Base-by-base conservation (phyloP, 2,797 vertebrate genomes). In the Cetoscarus ocellatus region DNA sequence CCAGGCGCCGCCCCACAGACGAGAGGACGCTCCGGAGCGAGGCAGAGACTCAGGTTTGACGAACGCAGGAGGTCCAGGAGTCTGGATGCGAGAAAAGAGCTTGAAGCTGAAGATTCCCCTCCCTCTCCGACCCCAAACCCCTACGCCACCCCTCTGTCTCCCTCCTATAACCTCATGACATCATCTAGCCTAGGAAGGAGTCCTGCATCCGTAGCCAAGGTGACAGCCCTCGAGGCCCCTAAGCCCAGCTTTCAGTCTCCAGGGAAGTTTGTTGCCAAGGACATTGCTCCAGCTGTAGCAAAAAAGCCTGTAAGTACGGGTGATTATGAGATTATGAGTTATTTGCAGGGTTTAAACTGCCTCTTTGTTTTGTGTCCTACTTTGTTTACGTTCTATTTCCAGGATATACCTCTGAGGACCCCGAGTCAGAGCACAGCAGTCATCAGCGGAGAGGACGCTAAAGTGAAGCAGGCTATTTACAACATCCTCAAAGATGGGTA, bases 41-140 rank as follows among this genome's bases (percentile, higher is more conserved):
- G 92, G 68, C 88, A 89, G 53, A 88, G 86, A 0, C 67, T 96
- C 54, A 76, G 85, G 7, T 86, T 90, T 0, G 94, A 96, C 0
- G 94, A 96, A 42, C 86, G 88, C 60, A 94, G 88, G 36, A 91
- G 97, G 2, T 98, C 97, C 0, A 94, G 94, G 57, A 98, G 97
- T 73, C 90, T 97, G 0, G 97, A 98, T 0, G 81, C 92, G 0
- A 73, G 85, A 15, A 92, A 92, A 44, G 90, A 92, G 11, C 35
- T 12, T 7, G n/a, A 70, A 10, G 48, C 66, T 0, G 82, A 86
- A 17, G 58, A 47, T 11, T 45, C 78, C 18, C 67, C n/a, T 7
- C 63, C 78, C 5, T 53, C 83, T 17, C 89, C 88, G 0, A 80
- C 85, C 7, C 43, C 77, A 8, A 93, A 93, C 63, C 91, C 93